A percentile compares a stretch with the other conserved stretches of the same genome.
Conservation (phyloP, 2,888 invertebrate genomes). For the Zelleria hepariella region DNA sequence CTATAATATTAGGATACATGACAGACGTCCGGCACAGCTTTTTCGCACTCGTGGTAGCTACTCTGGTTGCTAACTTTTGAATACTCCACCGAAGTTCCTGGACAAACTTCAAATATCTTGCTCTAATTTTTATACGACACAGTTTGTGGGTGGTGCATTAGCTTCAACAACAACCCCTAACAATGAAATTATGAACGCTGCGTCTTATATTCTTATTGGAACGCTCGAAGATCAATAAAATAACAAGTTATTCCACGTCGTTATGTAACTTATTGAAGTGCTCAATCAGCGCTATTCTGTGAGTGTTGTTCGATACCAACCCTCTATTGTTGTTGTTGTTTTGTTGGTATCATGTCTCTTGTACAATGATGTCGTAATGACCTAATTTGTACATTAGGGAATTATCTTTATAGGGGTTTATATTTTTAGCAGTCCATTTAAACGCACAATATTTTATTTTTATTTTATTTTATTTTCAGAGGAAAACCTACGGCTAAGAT, state of each 20-base stretch:
- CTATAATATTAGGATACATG: too few relatives aligned
- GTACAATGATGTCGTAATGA: conserved; percentile 9
- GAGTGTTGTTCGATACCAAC: conserved; percentile 17
- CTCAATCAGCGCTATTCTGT: conserved; percentile 26
- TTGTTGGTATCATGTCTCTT: conserved; percentile 8
- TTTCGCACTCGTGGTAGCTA: too few relatives aligned
- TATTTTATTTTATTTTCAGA: too few relatives aligned
- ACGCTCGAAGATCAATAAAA: conserved; percentile 18
- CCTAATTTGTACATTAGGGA: background rate
- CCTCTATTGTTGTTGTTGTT: conserved; percentile 3
- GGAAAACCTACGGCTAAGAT: too few relatives aligned
- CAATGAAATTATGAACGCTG: conserved; percentile 10
- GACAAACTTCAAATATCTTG: too few relatives aligned
- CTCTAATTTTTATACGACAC: too few relatives aligned
- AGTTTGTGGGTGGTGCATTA: conserved; percentile 18
- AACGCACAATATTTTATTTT: too few relatives aligned
- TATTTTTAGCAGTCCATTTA: too few relatives aligned
- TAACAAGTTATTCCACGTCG: conserved; percentile 31
- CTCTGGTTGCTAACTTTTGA: too few relatives aligned
- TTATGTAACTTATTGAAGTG: conserved; percentile 22
- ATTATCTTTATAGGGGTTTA: background rate
- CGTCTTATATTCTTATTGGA: conserved; percentile 28
- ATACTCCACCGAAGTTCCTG: too few relatives aligned
- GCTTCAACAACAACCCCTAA: background rate
- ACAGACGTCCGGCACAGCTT: too few relatives aligned